Percentiles rank a stretch among this genome's conserved stretches.
Evolutionary conservation across 2,113 vertebrate genomes (phyloP).

Genomic region (Psilopsiagon aurifrons): DNA sequence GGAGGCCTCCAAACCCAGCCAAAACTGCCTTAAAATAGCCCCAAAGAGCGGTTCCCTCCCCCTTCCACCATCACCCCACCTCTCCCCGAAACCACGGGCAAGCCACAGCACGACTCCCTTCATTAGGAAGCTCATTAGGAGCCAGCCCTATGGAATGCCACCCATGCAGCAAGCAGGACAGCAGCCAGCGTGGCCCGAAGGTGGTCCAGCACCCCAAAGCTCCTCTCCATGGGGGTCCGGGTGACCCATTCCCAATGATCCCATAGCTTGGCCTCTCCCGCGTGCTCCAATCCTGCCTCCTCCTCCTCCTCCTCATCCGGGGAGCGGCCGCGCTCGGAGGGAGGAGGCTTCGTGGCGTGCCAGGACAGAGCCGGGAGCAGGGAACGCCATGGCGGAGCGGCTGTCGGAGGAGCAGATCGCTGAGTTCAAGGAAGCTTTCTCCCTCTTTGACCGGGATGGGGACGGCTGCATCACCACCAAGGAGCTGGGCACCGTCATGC

Average conservation of each 20-base stretch:
- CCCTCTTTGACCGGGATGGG: slow-evolving; percentile 88
- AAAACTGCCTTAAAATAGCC: not conserved
- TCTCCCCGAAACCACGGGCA: not conserved
- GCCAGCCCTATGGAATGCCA: fast-evolving
- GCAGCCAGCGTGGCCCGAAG: not conserved
- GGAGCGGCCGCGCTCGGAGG: not conserved
- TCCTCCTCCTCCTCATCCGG: not conserved
- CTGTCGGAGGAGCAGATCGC: slow-evolving; percentile 53
- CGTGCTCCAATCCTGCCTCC: not conserved
- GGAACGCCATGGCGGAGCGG: slow-evolving; percentile 25
- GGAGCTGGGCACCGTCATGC: slow-evolving; percentile 88
- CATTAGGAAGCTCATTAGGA: not conserved
- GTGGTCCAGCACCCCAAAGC: not conserved
- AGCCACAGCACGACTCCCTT: not conserved
- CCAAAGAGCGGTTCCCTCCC: fast-evolving
- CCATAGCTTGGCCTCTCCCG: fast-evolving
- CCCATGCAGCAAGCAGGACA: not conserved
- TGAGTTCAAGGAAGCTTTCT: slow-evolving; percentile 88
- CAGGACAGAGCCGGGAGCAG: not conserved
- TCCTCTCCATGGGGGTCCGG: too few relatives aligned
- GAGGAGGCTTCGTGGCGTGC: slow-evolving; percentile 6
- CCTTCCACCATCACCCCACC: fast-evolving
- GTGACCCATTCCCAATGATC: not conserved
- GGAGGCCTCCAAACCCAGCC: too few relatives aligned
- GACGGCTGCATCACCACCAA: slow-evolving; percentile 85